phyloP scores from a whole-genome alignment of 1,140 invertebrate species.

The Caenorhabditis tropicalis region DNA sequence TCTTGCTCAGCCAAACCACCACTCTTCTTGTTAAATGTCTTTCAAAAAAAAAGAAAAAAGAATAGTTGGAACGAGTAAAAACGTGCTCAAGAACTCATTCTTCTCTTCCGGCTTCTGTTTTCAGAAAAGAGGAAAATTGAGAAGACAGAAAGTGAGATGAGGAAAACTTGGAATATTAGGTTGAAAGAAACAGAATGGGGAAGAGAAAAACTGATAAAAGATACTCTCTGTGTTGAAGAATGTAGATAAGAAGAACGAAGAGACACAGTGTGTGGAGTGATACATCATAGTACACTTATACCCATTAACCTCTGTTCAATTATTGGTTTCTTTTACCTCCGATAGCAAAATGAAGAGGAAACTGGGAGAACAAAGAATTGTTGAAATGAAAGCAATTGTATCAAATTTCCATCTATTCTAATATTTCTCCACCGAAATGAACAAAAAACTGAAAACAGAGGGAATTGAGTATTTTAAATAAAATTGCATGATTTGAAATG shows the following conservation, averaged over 20 bases:
- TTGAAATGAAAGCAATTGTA: neutral
- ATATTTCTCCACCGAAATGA: too few species aligned
- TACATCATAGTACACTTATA: neutral
- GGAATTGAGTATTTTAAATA: too few species aligned
- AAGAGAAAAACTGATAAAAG: neutral
- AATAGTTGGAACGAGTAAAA: neutral
- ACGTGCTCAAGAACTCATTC: neutral
- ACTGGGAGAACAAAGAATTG: neutral
- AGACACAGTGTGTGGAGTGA: neutral
- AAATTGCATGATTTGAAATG: too few species aligned
- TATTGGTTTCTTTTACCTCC: neutral
- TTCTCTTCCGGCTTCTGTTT: neutral
- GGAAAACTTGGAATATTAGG: neutral
- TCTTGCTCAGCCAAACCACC: neutral
- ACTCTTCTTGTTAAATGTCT: slow-evolving; percentile 15
- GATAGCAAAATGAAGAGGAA: neutral
- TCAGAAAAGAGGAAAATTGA: neutral
- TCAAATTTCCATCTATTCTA: too few species aligned
- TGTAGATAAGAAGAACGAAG: neutral
- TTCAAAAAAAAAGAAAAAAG: too few species aligned
- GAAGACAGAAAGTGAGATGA: neutral
- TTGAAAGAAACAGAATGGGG: neutral
- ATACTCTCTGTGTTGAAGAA: neutral
- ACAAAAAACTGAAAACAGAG: neutral
- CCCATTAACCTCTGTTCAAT: neutral